Evolutionary conservation across 2,888 invertebrate genomes (phyloP).

Genomic region (Anagyrus pseudococci): DNA sequence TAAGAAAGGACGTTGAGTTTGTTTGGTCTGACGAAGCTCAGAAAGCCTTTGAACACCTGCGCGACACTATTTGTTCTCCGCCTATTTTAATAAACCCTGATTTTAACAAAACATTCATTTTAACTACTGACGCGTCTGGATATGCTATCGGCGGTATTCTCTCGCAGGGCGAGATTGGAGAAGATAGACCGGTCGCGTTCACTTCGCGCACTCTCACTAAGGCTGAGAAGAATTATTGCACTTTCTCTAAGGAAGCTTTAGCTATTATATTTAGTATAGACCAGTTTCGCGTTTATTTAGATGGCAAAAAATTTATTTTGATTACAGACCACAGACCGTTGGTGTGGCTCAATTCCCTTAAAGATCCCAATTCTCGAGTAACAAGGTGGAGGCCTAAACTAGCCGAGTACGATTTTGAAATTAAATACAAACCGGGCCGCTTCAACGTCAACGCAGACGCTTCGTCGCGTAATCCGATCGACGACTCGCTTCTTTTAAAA

Average conservation of each 20-base stretch:
- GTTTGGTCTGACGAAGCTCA: constrained; percentile 9
- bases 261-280: constrained; percentile 25
- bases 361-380: constrained; percentile 6
- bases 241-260: constrained; percentile 31
- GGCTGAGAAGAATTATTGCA: constrained; percentile 30
- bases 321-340: constrained; percentile 38
- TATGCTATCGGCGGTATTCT: constrained; percentile 27
- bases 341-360: constrained; percentile 21
- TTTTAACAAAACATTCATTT: constrained; percentile 29
- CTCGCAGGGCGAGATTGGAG: too few species aligned
- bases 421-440: constrained; percentile 33
- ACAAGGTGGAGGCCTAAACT: constrained; percentile 31
- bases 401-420: constrained; percentile 31
- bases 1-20: constrained; percentile 29
- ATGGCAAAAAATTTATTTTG: constrained; percentile 25
- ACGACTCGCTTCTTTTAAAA: background rate
- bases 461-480: constrained; percentile 29
- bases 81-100: constrained; percentile 36
- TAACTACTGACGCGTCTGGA: constrained; percentile 37
- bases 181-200: constrained; percentile 33
- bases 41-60: constrained; percentile 24
- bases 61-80: constrained; percentile 25
- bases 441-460: constrained; percentile 34
- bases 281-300: too few species aligned
- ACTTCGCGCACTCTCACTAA: constrained; percentile 24